phyloP scores from a whole-genome alignment of 2,888 invertebrate genomes.

The Gerris lacustris region DNA sequence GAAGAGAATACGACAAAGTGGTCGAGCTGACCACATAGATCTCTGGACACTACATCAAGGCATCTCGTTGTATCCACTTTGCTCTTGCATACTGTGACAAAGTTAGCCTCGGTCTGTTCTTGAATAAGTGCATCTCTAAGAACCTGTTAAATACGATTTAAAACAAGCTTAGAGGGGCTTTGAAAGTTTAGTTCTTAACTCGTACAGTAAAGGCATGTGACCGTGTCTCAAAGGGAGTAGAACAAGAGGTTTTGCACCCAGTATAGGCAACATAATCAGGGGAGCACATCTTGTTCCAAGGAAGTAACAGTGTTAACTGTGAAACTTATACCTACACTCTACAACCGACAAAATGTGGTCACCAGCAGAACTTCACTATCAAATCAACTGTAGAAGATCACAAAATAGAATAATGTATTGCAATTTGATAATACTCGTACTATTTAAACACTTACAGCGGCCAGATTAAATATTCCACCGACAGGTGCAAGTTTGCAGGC shows the following conservation, averaged over 20 bases:
- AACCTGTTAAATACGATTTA: conserved; percentile 40
- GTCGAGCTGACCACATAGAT: conserved; percentile 65
- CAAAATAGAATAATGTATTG: too few relatives aligned
- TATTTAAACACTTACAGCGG: conserved; percentile 49
- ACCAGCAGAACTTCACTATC: too few relatives aligned
- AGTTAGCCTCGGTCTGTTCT: conserved; percentile 69
- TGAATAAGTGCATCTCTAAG: conserved; percentile 76
- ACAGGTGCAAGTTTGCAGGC: conserved; percentile 42
- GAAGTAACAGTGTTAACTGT: too few relatives aligned
- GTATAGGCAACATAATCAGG: too few relatives aligned
- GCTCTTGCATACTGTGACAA: conserved; percentile 65
- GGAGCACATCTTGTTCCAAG: too few relatives aligned
- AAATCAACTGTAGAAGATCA: too few relatives aligned
- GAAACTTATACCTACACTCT: too few relatives aligned
- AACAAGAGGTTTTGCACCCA: not conserved
- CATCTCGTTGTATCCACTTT: conserved; percentile 76
- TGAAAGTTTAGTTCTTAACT: too few relatives aligned
- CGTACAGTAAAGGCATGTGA: not conserved
- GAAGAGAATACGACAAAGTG: conserved; percentile 95
- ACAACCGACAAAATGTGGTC: too few relatives aligned
- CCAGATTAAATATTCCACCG: conserved; percentile 82
- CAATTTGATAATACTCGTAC: not conserved
- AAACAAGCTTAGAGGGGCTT: too few relatives aligned
- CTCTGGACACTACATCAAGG: conserved; percentile 67
- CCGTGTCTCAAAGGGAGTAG: not conserved